Evolutionary conservation across 2,113 vertebrate species (phyloP).

Genomic region (Pomatorhinus ruficollis): DNA sequence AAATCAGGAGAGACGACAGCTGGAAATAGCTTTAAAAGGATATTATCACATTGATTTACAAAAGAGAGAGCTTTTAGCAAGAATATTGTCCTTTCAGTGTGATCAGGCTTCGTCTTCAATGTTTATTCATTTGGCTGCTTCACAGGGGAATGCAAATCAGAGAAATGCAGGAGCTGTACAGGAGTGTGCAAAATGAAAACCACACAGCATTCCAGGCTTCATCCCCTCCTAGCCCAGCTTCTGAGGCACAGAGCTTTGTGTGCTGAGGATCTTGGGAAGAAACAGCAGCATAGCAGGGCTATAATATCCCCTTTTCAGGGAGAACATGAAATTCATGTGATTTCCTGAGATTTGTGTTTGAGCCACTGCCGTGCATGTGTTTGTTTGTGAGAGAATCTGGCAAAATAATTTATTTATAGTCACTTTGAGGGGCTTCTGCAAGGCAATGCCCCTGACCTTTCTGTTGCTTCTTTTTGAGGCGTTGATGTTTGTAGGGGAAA

Average conservation of each 20-base stretch:
- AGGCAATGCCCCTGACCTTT: background rate
- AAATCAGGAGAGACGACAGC: background rate
- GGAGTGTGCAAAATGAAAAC: background rate
- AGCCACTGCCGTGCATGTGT: background rate
- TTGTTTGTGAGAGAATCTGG: background rate
- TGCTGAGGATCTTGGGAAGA: background rate
- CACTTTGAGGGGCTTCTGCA: background rate
- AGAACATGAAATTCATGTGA: background rate
- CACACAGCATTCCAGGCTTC: background rate
- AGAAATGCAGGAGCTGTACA: background rate
- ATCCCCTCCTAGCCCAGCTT: background rate
- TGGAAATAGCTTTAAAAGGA: constrained; percentile 50
- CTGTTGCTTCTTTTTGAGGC: background rate
- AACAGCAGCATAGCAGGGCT: background rate
- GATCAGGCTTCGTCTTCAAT: background rate
- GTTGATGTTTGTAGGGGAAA: background rate
- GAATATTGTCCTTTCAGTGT: background rate
- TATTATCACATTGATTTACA: constrained; percentile 57
- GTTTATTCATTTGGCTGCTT: constrained; percentile 27
- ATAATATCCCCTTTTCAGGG: background rate
- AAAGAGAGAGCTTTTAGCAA: background rate
- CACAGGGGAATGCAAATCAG: constrained; percentile 20
- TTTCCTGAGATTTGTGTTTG: background rate
- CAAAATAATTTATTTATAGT: background rate
- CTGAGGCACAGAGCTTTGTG: background rate